Base-by-base conservation (phyloP, 2,113 vertebrate species). In the Siphamia tubifer region DNA sequence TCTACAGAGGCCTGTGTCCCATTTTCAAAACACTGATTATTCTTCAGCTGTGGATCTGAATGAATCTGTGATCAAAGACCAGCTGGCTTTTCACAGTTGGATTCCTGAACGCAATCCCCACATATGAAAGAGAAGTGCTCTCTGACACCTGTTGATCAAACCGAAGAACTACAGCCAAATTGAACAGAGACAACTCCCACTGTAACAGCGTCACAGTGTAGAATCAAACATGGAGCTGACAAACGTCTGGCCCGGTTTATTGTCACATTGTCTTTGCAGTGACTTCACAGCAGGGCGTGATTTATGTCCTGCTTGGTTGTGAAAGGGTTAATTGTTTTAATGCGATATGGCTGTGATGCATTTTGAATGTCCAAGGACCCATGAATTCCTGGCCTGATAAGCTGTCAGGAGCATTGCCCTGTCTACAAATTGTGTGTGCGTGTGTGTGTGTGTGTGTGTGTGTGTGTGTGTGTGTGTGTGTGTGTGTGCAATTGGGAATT, bases 31-130 rank as follows among this genome's bases (percentile, higher is more conserved):
- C 73, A 69, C 80, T 81, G 82, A 86, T 90, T 88, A 88, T 91
- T 84, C 74, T 79, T 82, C 71, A 81, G 74, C 71, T 60, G 20
- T 55, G 67, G 80, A 88, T 91, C 83, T 68, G 82, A 90, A 90
- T 80, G 86, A 91, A 89, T 90, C 38, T 42, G 56, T 85, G 83
- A 91, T 91, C 87, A 91, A 91, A 91, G 72, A 77, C 35, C 78
- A 77, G 77, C 74, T 86, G 79, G 65, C 58, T 78, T 70, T 48
- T 68, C 67, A 74, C 83, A 76, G 79, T 52, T 31, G 68, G 79
- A 71, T 69, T 81, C 79, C 68, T 28, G 64, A 77, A 64, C 47
- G 31, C 17, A 44, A 23, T 25, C 47, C 52, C 44, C 53, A 43
- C 25, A 64, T 52, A 55, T 77, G 49, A 83, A 74, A 77, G 69